These are phyloP conservation scores for Drosophila kurseongensis DNA, from an alignment of 1,140 invertebrate genomes.

Conservation along the genomic window DNA sequence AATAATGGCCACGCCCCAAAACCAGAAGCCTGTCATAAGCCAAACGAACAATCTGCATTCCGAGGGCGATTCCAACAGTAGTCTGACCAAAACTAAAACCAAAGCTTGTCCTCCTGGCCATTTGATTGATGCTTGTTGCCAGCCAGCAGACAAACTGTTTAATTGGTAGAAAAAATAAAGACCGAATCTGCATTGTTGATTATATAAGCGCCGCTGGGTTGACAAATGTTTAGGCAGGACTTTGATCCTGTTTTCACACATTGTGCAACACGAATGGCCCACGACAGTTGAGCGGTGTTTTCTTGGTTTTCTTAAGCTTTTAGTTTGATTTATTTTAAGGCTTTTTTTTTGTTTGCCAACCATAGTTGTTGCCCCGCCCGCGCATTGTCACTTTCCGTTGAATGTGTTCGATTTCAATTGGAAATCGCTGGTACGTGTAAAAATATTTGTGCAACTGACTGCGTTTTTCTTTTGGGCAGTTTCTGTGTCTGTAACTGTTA, in stretches of 20 bases:
- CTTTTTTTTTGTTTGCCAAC: background rate
- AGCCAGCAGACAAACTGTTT: constrained; percentile 72
- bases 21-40: constrained; percentile 42
- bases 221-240: constrained; percentile 80
- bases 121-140: constrained; percentile 78
- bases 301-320: constrained; percentile 5
- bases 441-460: constrained; percentile 81
- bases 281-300: constrained; percentile 39
- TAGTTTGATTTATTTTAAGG: constrained; percentile 3
- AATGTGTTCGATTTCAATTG: constrained; percentile 63
- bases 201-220: constrained; percentile 72
- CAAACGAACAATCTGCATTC: constrained; percentile 41
- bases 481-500: constrained; percentile 47
- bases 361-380: constrained; percentile 51
- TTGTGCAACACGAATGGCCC: constrained; percentile 70
- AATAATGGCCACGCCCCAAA: constrained; percentile 62
- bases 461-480: constrained; percentile 59
- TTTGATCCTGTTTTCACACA: constrained; percentile 81
- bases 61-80: constrained; percentile 33
- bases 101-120: constrained; percentile 63
- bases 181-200: constrained; percentile 56
- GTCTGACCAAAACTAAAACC: background rate
- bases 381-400: constrained; percentile 66
- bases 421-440: constrained; percentile 75
- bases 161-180: constrained; percentile 53